A percentile compares a stretch with the other conserved stretches of the same genome.
phyloP scores from a whole-genome alignment of 2,888 invertebrate species.

The Drosophila imparisetae region DNA sequence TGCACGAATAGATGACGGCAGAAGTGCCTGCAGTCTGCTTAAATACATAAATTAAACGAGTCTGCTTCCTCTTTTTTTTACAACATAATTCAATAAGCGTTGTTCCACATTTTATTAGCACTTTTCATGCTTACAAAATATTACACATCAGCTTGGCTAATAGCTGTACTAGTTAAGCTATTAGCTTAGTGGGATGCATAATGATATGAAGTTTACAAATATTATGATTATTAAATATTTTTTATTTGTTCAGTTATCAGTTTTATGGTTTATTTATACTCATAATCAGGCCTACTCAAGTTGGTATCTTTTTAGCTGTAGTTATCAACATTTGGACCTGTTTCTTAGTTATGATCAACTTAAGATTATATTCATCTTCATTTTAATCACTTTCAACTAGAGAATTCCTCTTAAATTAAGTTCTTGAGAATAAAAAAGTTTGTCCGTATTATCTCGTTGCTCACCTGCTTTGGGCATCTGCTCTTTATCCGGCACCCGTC shows the following conservation, averaged over 20 bases:
- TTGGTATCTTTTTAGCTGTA: too few species aligned
- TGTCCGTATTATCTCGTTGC: neutral
- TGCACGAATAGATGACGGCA: conserved; percentile 5
- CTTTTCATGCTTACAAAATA: neutral
- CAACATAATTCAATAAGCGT: conserved; percentile 7
- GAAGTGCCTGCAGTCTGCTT: conserved; percentile 18
- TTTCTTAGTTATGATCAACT: neutral
- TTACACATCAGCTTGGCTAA: neutral
- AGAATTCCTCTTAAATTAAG: conserved; percentile 1
- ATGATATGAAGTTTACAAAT: too few species aligned
- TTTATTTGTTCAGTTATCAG: neutral
- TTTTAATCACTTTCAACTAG: neutral
- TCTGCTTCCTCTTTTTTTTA: conserved; percentile 1
- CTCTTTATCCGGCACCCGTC: conserved; percentile 35
- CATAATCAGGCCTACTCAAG: too few species aligned
- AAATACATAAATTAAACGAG: conserved; percentile 27
- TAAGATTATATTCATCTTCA: neutral
- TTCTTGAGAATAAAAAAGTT: conserved; percentile 7
- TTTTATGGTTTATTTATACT: neutral
- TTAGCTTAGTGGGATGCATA: neutral
- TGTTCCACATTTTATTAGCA: conserved; percentile 9
- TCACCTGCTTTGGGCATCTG: conserved; percentile 52
- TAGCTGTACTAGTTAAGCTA: neutral
- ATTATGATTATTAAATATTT: too few species aligned
- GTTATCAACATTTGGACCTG: neutral